Base-by-base conservation (phyloP, 1,140 invertebrate species). In the Neomicropteryx cornuta region DNA sequence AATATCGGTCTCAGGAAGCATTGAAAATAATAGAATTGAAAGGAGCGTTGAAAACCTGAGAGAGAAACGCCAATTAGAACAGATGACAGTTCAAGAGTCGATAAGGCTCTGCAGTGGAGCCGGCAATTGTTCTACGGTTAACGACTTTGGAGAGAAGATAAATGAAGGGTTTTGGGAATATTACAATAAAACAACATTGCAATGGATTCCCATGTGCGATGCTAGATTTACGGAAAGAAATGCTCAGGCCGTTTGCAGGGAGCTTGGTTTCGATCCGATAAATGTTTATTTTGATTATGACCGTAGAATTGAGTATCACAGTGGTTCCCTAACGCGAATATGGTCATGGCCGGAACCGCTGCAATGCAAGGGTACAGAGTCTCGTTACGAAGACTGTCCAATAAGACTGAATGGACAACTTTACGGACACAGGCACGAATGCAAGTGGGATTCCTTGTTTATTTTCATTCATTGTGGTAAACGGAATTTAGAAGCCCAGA, bases 181-280 rank as follows among this genome's bases (percentile, higher is more conserved):
- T 49, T 98, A 88, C 56, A 99, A 99, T 59, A 71, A 69, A 37
- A 97, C 95, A 3, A 95, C 92, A 0, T 62, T 90, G 6, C 91
- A 97, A 57, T 97, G 93, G 91, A 86, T 96, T 24, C 89, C 96
- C 0, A 80, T 97, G 55, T 99, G 97, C 63, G 96, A 99, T 69
- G 73, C 75, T 33, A 71, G 91, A 38, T 99, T 99, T 56, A 95
- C 89, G 0, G 87, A 95, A 56, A 71, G 89, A 51, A 96, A 96
- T 60, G 90, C 89, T 3, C 81, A 93, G 71, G 91, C 98, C 1
- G 88, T 96, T 0, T 99, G 96, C 55, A 72, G 87, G 16, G 87
- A 97, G 56, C 60, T 99, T n/a, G 91, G 92, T 13, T 82, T 83
- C 48, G 85, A 93, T 58, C 77, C 81, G 0, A 71, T 95, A 11